Percentiles rank a stretch among this genome's conserved stretches.
These are phyloP conservation scores for Leucopternis melanops DNA, from an alignment of 2,113 vertebrate genomes.

Conservation along the genomic window DNA sequence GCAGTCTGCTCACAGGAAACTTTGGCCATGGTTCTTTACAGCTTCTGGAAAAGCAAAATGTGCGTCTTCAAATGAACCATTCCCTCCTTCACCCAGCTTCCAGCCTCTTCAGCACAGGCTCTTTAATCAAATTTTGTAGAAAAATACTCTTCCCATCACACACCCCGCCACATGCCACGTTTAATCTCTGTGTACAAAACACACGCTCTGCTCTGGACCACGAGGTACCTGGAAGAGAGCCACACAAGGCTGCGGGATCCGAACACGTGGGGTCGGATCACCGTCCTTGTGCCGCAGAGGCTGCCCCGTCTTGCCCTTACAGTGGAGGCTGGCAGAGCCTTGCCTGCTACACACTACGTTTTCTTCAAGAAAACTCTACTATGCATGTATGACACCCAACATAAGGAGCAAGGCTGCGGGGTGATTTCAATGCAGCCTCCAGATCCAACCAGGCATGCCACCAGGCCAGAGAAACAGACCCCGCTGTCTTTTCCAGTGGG, in stretches of 20 bases:
- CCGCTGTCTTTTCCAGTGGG: not conserved
- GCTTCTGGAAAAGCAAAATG: not conserved
- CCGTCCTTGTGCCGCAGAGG: fast-evolving
- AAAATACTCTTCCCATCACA: not conserved
- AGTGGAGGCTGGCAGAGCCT: not conserved
- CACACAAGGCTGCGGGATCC: not conserved
- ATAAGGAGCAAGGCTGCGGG: not conserved
- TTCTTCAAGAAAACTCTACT: not conserved
- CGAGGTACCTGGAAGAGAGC: not conserved
- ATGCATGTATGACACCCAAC: fast-evolving
- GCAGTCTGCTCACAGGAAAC: not conserved
- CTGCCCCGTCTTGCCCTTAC: fast-evolving
- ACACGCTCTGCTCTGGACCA: not conserved
- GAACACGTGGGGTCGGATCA: not conserved
- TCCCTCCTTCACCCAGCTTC: not conserved
- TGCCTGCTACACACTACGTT: fast-evolving
- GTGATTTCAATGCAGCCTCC: not conserved
- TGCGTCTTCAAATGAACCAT: not conserved
- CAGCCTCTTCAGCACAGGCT: not conserved
- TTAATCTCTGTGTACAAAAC: not conserved
- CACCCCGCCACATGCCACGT: fast-evolving
- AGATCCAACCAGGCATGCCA: not conserved
- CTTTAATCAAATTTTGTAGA: not conserved
- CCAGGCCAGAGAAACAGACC: not conserved
- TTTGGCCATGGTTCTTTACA: not conserved